Evolutionary conservation across 2,797 vertebrate genomes (phyloP).

Genomic region (Peromyscus nudipes): DNA sequence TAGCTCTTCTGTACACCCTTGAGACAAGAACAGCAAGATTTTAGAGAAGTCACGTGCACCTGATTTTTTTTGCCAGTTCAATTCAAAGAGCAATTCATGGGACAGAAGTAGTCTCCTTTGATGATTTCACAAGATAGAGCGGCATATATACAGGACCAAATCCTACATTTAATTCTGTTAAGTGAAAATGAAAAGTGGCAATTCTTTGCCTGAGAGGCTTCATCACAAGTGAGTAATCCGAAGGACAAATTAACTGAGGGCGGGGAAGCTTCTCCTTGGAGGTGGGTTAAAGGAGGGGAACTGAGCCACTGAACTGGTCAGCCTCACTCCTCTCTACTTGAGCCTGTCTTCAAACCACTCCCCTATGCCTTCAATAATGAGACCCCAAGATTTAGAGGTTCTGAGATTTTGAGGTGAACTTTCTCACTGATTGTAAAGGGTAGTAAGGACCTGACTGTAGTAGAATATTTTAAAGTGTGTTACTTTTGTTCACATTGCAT

Average conservation of each 20-base stretch:
- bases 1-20: neutral
- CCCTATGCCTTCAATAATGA: neutral
- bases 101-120: neutral
- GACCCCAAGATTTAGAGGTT: conserved; percentile 32
- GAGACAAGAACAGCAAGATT: neutral
- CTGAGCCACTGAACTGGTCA: conserved; percentile 12
- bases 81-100: conserved; percentile 12
- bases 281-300: neutral
- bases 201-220: neutral
- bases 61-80: neutral
- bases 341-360: conserved; percentile 56
- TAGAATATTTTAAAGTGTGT: too few species aligned
- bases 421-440: conserved; percentile 62
- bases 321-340: neutral
- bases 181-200: neutral
- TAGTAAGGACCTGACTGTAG: conserved; percentile 3
- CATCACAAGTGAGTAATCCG: conserved; percentile 27
- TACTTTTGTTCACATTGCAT: too few species aligned
- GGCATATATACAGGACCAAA: neutral
- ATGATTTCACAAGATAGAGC: neutral
- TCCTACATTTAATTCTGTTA: neutral
- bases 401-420: conserved; percentile 55
- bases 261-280: neutral
- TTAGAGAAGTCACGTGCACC: neutral
- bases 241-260: neutral